Evolutionary conservation across 1,140 invertebrate species (phyloP), one percentile per base, ranked within the genome.

Genomic region (Teleogryllus occipitalis): DNA sequence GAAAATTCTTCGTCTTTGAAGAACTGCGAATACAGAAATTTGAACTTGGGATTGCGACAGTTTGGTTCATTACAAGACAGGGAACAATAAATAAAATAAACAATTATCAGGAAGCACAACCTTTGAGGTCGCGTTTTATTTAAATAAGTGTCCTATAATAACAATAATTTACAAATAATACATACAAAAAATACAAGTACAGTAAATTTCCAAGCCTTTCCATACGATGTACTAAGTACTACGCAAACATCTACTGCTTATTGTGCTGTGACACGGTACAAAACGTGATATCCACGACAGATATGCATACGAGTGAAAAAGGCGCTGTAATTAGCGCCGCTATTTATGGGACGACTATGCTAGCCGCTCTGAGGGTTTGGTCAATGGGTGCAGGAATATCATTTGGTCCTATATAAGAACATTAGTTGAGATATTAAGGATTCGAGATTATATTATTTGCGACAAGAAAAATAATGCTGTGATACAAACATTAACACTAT

Each of bases 161-260:
- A 65, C 54, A 65, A 65, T 65, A 65, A 65, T 65, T 65, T 65
- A 65, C 54, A 65, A 65, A 65, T 65, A 14, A 65, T 65, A 65
- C 54, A 14, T 65, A 65, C 54, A 65, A 65, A 65, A 65, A 65
- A 65, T 65, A 65, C 54, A 65, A 18, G 10, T 65, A 65, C 54
- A 65, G 18, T 65, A 65, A 65, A 14, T 10, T 10, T 65, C 54
- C 10, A 65, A 39, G 27, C 10, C 54, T 14, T 65, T 65, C 54
- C 10, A 14, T 65, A 65, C 18, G 10, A 14, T 65, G 54, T 65
- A 65, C 54, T 65, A 65, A 65, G 54, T 2, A 65, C 54, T 65
- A 65, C 18, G 54, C 54, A 18, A 18, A 65, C 54, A 65, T 65
- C 54, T 65, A 65, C 54, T 14, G 18, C 18, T 65, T 65, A 65